phyloP scores from a whole-genome alignment of 2,113 vertebrate genomes.

The Nerophis ophidion region DNA sequence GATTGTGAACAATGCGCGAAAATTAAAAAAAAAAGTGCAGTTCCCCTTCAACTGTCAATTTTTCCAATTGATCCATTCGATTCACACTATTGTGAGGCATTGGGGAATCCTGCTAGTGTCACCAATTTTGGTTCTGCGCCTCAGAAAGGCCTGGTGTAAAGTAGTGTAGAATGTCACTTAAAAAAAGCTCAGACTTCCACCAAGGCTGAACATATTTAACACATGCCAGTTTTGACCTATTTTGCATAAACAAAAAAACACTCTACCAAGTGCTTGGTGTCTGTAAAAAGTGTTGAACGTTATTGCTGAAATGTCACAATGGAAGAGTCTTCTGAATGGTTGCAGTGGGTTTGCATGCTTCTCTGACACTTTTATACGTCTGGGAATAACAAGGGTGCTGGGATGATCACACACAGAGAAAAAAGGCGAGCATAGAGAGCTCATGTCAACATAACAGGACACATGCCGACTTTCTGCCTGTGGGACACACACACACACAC shows the following conservation, averaged over 20 bases:
- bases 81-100: neutral
- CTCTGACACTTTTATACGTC: conserved; percentile 38
- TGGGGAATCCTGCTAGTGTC: neutral
- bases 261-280: too few relatives aligned
- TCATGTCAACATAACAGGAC: conserved; percentile 45
- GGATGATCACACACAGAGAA: conserved; percentile 49
- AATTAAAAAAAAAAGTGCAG: too few relatives aligned
- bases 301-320: too few relatives aligned
- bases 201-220: too few relatives aligned
- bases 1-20: too few relatives aligned
- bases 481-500: conserved; percentile 15
- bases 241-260: too few relatives aligned
- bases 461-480: conserved; percentile 11
- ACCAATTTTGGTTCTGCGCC: neutral
- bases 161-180: neutral
- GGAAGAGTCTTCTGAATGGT: conserved; percentile 11
- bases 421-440: conserved; percentile 33
- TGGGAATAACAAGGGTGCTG: conserved; percentile 44
- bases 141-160: neutral
- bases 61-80: too few relatives aligned
- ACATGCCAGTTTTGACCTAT: too few relatives aligned
- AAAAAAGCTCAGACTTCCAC: neutral
- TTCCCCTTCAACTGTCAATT: too few relatives aligned
- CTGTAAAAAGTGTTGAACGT: too few relatives aligned
- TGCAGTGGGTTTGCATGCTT: conserved; percentile 26